Evolutionary conservation across 2,888 invertebrate species (phyloP), one percentile per base, ranked within the genome.

Genomic region (Beris morrisii): DNA sequence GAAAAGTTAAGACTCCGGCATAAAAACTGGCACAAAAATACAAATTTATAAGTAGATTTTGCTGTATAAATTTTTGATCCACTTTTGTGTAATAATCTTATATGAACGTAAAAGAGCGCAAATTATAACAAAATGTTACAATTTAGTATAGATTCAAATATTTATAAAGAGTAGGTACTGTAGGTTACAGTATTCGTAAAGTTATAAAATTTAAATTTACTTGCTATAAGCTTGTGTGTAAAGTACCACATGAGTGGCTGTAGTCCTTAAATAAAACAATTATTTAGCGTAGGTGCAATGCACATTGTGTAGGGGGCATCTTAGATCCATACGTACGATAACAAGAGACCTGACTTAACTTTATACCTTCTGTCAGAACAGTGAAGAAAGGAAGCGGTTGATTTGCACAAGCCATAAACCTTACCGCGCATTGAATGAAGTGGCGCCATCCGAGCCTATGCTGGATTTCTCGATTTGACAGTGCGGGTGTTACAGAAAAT

Each of bases 401-500:
- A 50, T 61, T 46, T 57, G 61, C 61, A 46, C 61, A 22, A 22
- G 13, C 38, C 61, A 61, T 61, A 61, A 61, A 61, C 50, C 38
- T 52, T n/a, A 46, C 15, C 15, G 31, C 38, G 28, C 61, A 61
- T 38, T 61, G 61, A 38, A 61, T 61, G 61, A 50, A 61, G 61
- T 61, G 61, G 61, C 61, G 61, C 61, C 61, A 61, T 28, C 38
- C 38, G 61, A 61, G 38, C 43, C 61, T 48, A 48, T 46, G 11
- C 11, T 32, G 46, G 48, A 31, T 31, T 59, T 48, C 46, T 38
- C 13, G 28, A 50, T 38, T 38, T 38, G 52, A 50, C 50, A 61
- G 61, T 61, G 61, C 61, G 61, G 61, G 61, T 61, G 61, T 61
- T 61, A 61, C 52, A 50, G 50, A 61, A 50, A 48, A 32, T 46